Conservation (phyloP, 2,797 vertebrate genomes). For the Galagoides demidoff region DNA sequence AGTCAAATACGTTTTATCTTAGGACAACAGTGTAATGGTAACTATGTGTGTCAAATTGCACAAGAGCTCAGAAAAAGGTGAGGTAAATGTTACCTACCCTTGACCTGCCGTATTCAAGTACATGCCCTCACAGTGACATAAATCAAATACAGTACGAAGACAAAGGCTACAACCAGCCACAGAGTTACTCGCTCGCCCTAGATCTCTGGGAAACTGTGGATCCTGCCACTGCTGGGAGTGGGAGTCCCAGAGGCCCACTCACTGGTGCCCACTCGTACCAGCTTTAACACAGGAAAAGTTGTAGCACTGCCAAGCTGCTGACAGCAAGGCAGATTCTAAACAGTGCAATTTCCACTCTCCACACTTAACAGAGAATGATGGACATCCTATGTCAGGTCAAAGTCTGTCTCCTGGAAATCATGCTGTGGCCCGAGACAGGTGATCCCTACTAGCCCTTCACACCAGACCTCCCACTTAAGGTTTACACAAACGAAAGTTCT, state of each 20-base stretch:
- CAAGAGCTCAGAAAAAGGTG: not conserved
- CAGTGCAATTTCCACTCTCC: not conserved
- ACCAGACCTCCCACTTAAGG: not conserved
- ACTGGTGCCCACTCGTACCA: not conserved
- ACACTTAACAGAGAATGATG: not conserved
- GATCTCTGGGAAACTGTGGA: not conserved
- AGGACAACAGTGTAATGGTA: not conserved
- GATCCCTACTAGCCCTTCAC: not conserved
- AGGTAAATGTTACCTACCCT: not conserved
- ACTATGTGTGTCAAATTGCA: not conserved
- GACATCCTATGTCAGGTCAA: not conserved
- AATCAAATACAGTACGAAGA: constrained; percentile 24
- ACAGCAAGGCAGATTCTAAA: not conserved
- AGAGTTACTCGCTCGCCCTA: not conserved
- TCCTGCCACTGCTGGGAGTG: not conserved
- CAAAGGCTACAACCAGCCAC: not conserved
- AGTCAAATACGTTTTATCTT: constrained; percentile 29
- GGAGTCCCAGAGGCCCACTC: not conserved
- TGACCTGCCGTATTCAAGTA: not conserved
- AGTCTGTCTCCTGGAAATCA: not conserved
- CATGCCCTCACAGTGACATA: not conserved
- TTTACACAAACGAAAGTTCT: not conserved
- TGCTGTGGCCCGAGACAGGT: not conserved
- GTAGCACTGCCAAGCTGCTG: not conserved
- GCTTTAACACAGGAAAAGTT: not conserved